Percentiles rank a stretch among this genome's conserved stretches.
phyloP scores from a whole-genome alignment of 1,140 invertebrate species.

The Vanessa atalanta region DNA sequence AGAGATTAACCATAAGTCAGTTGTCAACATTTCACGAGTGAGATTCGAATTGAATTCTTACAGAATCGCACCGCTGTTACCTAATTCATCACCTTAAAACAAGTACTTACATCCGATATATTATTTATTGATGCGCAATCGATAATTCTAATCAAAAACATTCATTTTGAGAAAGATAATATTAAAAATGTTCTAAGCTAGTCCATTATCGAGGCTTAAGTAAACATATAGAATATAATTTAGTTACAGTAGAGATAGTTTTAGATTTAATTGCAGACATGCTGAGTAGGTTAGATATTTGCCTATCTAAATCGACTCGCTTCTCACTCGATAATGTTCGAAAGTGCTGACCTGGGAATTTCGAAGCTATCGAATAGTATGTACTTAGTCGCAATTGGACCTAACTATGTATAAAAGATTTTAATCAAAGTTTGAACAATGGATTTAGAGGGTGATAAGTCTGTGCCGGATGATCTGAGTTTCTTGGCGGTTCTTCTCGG shows the following conservation, averaged over 20 bases:
- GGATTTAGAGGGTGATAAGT: no score
- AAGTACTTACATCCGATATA: no score
- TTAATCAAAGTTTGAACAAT: no score
- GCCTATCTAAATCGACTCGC: conserved; percentile 19
- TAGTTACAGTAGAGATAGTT: conserved; percentile 21
- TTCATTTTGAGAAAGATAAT: not conserved
- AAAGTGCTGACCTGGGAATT: conserved; percentile 23
- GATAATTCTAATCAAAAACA: no score
- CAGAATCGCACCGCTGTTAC: no score
- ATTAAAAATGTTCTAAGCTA: not conserved
- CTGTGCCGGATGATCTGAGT: no score
- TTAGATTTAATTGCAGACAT: conserved; percentile 26
- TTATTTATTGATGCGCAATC: no score
- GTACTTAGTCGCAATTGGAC: not conserved
- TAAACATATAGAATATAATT: conserved; percentile 13
- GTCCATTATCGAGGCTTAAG: not conserved
- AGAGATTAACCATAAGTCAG: no score
- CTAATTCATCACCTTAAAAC: no score
- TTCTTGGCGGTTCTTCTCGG: no score
- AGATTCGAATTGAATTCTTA: no score
- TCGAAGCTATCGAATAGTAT: conserved; percentile 7
- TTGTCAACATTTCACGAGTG: no score
- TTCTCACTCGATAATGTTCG: conserved; percentile 12
- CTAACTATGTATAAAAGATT: not conserved
- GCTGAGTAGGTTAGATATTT: conserved; percentile 30